These are phyloP conservation scores for Laothoe populi DNA, from an alignment of 2,888 invertebrate genomes.

Conservation along the genomic window DNA sequence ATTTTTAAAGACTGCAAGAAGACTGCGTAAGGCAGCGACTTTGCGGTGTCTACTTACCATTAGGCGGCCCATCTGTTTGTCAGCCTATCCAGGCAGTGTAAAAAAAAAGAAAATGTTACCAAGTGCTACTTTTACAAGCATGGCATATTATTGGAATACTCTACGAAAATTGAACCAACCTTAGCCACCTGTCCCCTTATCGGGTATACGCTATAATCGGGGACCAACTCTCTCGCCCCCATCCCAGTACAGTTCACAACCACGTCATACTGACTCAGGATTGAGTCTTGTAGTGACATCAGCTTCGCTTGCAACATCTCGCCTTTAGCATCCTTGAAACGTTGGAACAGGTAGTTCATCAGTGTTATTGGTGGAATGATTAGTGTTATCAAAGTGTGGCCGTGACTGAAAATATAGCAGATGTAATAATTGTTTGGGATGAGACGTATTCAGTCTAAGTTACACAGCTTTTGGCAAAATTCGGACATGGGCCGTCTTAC, in stretches of 20 bases:
- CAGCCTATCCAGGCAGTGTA: no score
- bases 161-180: conserved; percentile 59
- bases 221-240: conserved; percentile 85
- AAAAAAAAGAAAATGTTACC: no score
- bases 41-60: no score
- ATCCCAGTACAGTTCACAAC: conserved; percentile 93
- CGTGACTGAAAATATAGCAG: conserved; percentile 74
- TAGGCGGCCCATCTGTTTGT: no score
- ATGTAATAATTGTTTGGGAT: no score
- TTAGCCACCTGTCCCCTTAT: conserved; percentile 91
- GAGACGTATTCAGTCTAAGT: no score
- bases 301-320: conserved; percentile 67
- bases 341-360: conserved; percentile 87
- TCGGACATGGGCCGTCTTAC: no score
- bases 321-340: conserved; percentile 86
- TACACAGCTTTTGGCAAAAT: no score
- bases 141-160: no score
- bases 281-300: conserved; percentile 59
- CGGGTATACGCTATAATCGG: conserved; percentile 86
- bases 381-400: conserved; percentile 87
- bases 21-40: no score
- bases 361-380: conserved; percentile 87
- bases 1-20: no score
- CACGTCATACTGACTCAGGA: conserved; percentile 86
- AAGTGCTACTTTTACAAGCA: no score